Conservation (phyloP, 2,797 vertebrate species). For the Peromyscus nudipes region DNA sequence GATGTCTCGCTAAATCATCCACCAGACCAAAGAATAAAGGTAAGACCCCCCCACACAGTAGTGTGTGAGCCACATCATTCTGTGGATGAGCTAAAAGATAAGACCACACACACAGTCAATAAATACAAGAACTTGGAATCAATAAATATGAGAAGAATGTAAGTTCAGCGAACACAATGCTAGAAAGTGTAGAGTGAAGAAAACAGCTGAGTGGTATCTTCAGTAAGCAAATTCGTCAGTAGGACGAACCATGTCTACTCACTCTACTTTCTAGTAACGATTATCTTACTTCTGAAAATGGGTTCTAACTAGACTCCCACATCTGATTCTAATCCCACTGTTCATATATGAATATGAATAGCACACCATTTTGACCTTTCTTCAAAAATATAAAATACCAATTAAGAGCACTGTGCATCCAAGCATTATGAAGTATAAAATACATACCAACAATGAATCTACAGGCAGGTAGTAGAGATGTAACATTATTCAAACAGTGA, state of each 20-base stretch:
- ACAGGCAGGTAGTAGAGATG: slow-evolving; percentile 20
- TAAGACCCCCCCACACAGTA: neutral
- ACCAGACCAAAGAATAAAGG: slow-evolving; percentile 10
- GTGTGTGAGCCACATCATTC: neutral
- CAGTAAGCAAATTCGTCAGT: slow-evolving; percentile 12
- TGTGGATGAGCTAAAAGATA: slow-evolving; percentile 37
- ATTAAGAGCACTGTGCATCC: neutral
- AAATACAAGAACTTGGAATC: slow-evolving; percentile 45
- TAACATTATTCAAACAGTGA: slow-evolving; percentile 51
- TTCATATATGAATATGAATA: no score
- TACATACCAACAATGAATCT: neutral
- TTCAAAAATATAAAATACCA: slow-evolving; percentile 42
- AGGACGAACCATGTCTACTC: slow-evolving; percentile 5
- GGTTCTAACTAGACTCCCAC: neutral
- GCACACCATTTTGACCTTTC: neutral
- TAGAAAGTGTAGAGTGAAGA: neutral
- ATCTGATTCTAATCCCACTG: slow-evolving; percentile 16
- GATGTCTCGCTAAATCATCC: neutral
- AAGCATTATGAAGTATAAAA: slow-evolving; percentile 28
- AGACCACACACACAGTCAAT: neutral
- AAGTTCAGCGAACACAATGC: neutral
- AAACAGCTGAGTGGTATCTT: slow-evolving; percentile 31
- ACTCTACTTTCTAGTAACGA: neutral
- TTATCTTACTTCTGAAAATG: slow-evolving; percentile 8
- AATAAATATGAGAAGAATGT: slow-evolving; percentile 30